These are phyloP conservation scores for Pomatostomus ruficeps DNA, from an alignment of 2,113 vertebrate genomes.

Conservation along the genomic window DNA sequence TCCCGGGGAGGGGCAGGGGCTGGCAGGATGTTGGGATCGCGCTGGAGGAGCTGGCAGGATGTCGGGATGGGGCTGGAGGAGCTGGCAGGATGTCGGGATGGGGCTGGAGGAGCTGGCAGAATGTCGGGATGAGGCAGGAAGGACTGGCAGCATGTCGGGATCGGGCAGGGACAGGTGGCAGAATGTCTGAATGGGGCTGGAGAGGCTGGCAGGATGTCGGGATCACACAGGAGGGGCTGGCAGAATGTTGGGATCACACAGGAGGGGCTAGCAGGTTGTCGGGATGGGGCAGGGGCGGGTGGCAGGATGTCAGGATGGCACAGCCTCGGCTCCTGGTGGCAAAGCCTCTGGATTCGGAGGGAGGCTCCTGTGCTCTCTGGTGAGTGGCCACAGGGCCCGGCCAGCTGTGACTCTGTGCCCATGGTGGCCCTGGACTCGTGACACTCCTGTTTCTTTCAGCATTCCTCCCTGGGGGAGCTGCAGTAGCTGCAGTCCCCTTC, in stretches of 20 bases:
- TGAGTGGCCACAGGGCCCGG: accelerated
- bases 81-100: accelerated
- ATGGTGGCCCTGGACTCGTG: accelerated
- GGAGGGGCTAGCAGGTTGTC: not conserved
- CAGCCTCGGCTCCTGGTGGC: not conserved
- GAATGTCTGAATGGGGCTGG: too few relatives aligned
- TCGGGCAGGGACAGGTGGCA: not conserved
- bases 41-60: not conserved
- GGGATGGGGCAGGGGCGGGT: not conserved
- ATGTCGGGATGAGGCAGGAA: not conserved
- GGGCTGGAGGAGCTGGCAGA: not conserved
- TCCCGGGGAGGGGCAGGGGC: not conserved
- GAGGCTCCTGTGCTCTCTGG: accelerated
- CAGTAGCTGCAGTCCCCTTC: not conserved
- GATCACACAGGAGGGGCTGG: not conserved
- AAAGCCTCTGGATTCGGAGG: not conserved
- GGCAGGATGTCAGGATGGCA: not conserved
- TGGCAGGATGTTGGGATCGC: not conserved
- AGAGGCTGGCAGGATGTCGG: not conserved
- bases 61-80: too few relatives aligned
- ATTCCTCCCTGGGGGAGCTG: not conserved
- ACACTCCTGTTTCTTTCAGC: not conserved
- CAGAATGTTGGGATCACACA: accelerated
- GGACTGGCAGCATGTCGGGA: not conserved
- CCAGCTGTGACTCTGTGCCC: not conserved